These are phyloP conservation scores for Tokudaia tokunoshimensis DNA, from an alignment of 2,797 vertebrate species.

Conservation along the genomic window DNA sequence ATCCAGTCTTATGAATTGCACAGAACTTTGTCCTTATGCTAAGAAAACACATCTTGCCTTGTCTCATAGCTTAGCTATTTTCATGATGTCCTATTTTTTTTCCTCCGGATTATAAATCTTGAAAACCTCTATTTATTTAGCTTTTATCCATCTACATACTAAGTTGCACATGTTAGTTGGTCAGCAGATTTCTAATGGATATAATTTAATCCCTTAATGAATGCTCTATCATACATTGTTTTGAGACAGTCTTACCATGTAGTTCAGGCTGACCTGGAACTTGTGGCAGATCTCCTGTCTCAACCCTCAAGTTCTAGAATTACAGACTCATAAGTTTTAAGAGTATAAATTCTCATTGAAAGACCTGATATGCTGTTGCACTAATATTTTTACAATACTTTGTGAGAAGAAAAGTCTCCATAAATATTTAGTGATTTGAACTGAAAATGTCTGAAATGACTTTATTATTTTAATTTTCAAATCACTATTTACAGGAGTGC, in stretches of 20 bases:
- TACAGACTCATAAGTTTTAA: neutral
- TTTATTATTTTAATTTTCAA: neutral
- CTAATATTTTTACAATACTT: neutral
- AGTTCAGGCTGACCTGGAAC: neutral
- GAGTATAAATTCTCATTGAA: neutral
- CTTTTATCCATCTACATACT: neutral
- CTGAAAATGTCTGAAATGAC: neutral
- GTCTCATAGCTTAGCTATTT: neutral
- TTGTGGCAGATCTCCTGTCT: neutral
- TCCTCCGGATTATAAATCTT: neutral
- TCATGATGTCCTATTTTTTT: neutral
- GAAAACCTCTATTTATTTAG: neutral
- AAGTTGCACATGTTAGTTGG: too few species aligned
- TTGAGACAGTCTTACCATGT: neutral
- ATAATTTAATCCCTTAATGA: neutral
- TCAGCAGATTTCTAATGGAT: neutral
- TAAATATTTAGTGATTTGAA: constrained; percentile 40
- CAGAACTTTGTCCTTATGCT: neutral
- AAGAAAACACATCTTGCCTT: neutral
- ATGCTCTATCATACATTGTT: neutral
- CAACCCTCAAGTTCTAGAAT: too few species aligned
- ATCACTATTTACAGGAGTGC: constrained; percentile 1
- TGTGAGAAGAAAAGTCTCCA: neutral
- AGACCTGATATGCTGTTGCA: neutral
- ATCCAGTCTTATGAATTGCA: neutral